These are phyloP conservation scores for Nycticebus coucang DNA, from an alignment of 2,113 vertebrate genomes.

Conservation along the genomic window DNA sequence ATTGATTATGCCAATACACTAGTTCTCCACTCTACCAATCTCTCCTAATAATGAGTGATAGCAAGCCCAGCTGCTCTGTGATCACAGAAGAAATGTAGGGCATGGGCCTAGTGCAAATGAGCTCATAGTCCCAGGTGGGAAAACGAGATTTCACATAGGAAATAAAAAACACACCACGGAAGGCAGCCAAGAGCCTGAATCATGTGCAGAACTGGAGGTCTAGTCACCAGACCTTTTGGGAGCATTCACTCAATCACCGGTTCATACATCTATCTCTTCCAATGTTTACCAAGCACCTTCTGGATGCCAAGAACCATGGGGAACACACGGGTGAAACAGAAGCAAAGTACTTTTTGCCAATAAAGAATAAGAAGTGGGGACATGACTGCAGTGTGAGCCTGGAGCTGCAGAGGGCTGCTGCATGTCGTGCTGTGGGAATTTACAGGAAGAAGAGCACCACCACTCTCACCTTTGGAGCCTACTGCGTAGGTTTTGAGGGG, in stretches of 20 bases:
- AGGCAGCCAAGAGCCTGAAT: neutral
- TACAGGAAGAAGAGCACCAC: neutral
- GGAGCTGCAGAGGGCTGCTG: neutral
- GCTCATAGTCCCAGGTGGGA: too few relatives aligned
- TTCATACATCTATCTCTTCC: neutral
- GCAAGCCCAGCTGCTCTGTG: neutral
- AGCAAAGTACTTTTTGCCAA: neutral
- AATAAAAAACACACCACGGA: neutral
- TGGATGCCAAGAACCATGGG: fast-evolving
- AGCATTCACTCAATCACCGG: neutral
- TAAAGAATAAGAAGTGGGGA: too few relatives aligned
- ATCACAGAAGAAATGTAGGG: neutral
- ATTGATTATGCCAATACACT: fast-evolving
- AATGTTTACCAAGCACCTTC: neutral
- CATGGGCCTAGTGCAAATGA: neutral
- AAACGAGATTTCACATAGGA: neutral
- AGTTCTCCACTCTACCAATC: neutral
- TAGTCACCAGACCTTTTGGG: neutral
- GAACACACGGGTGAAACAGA: neutral
- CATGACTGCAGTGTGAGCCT: fast-evolving
- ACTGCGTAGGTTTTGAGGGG: neutral
- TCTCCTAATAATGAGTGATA: fast-evolving
- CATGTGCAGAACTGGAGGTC: neutral
- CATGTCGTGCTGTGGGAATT: fast-evolving
- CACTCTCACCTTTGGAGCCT: neutral